Percentiles rank a stretch among this genome's conserved stretches.
Evolutionary conservation across 2,888 invertebrate genomes (phyloP).

Genomic region (Drosophila picticornis): DNA sequence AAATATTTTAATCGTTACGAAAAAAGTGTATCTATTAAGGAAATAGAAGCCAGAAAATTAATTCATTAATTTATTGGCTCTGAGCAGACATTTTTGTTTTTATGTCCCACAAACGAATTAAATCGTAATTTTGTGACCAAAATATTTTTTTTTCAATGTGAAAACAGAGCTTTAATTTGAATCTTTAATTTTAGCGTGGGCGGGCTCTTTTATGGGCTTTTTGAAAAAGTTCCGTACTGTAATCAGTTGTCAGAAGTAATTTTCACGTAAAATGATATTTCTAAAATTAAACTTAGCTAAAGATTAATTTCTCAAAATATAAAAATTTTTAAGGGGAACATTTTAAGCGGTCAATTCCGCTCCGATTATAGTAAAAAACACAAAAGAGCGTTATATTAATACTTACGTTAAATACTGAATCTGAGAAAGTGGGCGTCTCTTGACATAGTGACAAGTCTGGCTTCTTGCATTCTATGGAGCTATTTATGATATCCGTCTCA

Average conservation of each 20-base stretch:
- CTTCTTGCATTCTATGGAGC: slow-evolving; percentile 53
- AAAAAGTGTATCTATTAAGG: no score
- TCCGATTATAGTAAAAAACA: background rate
- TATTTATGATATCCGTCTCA: slow-evolving; percentile 49
- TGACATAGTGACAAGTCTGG: slow-evolving; percentile 46
- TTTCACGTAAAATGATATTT: background rate
- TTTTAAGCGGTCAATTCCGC: background rate
- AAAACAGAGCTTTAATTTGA: background rate
- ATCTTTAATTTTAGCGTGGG: background rate
- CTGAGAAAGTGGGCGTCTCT: slow-evolving; percentile 57
- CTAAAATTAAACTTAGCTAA: background rate
- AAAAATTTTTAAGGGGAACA: no score
- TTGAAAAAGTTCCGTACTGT: background rate
- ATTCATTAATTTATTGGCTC: no score
- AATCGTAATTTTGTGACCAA: no score
- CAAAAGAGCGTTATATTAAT: background rate
- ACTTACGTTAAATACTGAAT: slow-evolving; percentile 65
- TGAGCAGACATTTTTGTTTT: background rate
- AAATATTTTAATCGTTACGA: background rate
- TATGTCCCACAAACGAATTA: background rate
- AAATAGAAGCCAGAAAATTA: no score
- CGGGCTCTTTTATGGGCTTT: background rate
- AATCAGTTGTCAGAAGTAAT: background rate
- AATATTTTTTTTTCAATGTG: background rate
- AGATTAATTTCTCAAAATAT: background rate